phyloP scores from a whole-genome alignment of 2,888 invertebrate species.

The Eubasilissa splendida region DNA sequence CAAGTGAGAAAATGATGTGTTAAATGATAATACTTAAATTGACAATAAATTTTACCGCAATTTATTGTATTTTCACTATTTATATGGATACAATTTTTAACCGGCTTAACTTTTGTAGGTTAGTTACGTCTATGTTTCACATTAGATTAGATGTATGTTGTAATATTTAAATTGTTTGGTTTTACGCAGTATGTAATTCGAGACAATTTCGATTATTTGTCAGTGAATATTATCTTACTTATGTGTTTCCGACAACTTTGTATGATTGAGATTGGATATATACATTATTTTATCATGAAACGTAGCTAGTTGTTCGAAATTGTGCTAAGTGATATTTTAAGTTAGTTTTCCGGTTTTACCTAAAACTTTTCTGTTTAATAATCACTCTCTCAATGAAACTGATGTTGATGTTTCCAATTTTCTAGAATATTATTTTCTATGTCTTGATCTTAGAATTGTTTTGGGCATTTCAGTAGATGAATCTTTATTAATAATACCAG shows the following conservation, averaged over 20 bases:
- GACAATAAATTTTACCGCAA: background rate
- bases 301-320: too few relatives aligned
- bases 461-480: too few relatives aligned
- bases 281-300: background rate
- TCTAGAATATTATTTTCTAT: too few relatives aligned
- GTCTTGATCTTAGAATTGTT: too few relatives aligned
- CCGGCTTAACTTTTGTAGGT: constrained; percentile 28
- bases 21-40: background rate
- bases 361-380: too few relatives aligned
- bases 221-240: background rate
- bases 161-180: constrained; percentile 15
- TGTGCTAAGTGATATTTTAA: too few relatives aligned
- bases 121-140: constrained; percentile 16
- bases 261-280: background rate
- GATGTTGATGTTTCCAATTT: too few relatives aligned
- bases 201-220: background rate
- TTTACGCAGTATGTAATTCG: background rate
- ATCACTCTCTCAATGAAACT: too few relatives aligned
- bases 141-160: background rate
- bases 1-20: background rate
- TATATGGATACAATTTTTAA: background rate
- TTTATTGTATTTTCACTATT: background rate
- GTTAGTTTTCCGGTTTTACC: too few relatives aligned
- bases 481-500: too few relatives aligned
- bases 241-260: background rate